Evolutionary conservation across 2,797 vertebrate species (phyloP), one percentile per base, ranked within the genome.

Genomic region (Phrynocephalus vlangalii): DNA sequence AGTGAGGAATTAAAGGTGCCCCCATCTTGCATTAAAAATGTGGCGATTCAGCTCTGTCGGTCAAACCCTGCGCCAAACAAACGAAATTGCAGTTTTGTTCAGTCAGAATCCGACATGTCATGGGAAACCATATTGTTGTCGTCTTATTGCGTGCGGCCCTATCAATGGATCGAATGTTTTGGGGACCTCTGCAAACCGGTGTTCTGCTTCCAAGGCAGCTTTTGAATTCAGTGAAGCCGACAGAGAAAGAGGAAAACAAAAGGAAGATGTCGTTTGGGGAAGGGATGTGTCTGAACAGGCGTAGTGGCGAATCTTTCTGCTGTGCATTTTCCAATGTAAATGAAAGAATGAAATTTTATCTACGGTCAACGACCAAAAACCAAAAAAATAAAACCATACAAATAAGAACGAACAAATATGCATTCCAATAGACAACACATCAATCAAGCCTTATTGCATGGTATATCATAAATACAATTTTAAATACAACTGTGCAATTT

Each of bases 1-100:
- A 79, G 70, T 88, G 9, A 24, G 33, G 48, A 89, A 83, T 15
- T 30, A 81, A 88, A 91, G 84, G 63, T 30, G 3, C 30, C 28
- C 3, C 0, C 0, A 76, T 82, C 82, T 16, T 0, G 1, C 82
- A 22, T 78, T 26, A 26, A 15, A 70, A 38, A 50, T 82, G 24
- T 24, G 3, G 24, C 26, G 79, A 76, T 10, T 3, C 10, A 16
- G 33, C 66, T 84, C n/a, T 10, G 1, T 84, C 11, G 26, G 33
- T 60, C 24, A 13, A 79, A 63, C 11, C 6, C 9, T 22, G 8
- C n/a, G 11, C 26, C 60, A 48, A 24, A 1, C 1, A 24, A 70
- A 89, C 22, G 50, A 20, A 88, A 77, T 67, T 56, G 16, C 13
- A n/a, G n/a, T n/a, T 79, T 38, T 0, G 84, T 1, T 86, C 68